Base-by-base conservation (phyloP, 2,797 vertebrate species). In the Sebastes hubbsi region DNA sequence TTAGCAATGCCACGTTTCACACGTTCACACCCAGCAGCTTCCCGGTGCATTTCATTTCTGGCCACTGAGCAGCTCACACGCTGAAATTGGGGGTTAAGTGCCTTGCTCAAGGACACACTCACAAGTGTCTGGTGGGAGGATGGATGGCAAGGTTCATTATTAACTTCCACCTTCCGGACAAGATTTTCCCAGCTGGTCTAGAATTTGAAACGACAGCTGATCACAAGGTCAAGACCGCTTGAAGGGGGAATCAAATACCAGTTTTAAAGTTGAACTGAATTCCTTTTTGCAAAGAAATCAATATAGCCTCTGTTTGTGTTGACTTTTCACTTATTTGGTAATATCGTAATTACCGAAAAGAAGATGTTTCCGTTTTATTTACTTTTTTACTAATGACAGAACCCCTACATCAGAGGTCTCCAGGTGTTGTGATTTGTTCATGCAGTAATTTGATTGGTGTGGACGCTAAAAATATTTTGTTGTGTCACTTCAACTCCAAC, bases 61-160 rank as follows among this genome's bases (percentile, higher is more conserved):
- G 24, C 4, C 66, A 72, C 36, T 62, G 30, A 73, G 66, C 30
- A 67, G 68, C 52, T 68, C 77, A 63, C 34, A 56, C 0, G 1
- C 55, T 24, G 4, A 58, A 66, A 74, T 36, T 70, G 27, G 24
- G 18, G 63, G 42, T 63, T 54, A 79, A 76, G 59, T 60, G 70
- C 69, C 27, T 72, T 65, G 66, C 61, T 86, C 56, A 76, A 73
- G 42, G 69, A 87, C 65, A 63, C 25, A 55, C 52, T 79, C 36
- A 60, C 55, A 70, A 79, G 76, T 69, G 72, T 75, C 46, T 32
- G 46, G n/a, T 49, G 22, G 25, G n/a, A 61, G 13, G 32, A 59
- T 72, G 34, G 32, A 63, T 42, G 38, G 29, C 2, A 10, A 1
- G 14, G 62, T 49, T 75, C 16, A 68, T 59, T 27, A 46, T 75